Evolutionary conservation across 37 sponge, comb jelly and placozoan genomes (phyloP), one percentile per base, ranked within the genome.

Genomic region (Tethya wilhelma): DNA sequence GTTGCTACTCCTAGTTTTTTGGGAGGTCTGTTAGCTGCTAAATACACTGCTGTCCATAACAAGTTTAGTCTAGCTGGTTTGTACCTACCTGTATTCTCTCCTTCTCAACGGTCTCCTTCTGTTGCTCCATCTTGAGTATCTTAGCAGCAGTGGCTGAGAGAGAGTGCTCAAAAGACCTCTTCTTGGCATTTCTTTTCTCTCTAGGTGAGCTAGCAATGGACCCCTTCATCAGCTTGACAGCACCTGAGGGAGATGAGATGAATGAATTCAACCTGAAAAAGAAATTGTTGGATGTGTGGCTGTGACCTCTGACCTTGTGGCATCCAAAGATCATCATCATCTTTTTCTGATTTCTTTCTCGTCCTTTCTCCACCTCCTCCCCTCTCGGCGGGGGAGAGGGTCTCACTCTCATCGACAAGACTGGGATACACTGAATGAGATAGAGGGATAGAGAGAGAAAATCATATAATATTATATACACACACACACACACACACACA

Each of bases 271-370:
- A n/a, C n/a, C n/a, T n/a, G n/a, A n/a, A n/a, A n/a, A n/a, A n/a
- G n/a, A n/a, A 67, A 9, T 28, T 67, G 39, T 26, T 11, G 34
- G 67, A 9, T 9, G 4, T 17, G 8, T 67, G 22, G 26, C 26
- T 60, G 7, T 60, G 7, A 6, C 8, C 37, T 38, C 19, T 66
- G 7, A 84, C 84, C 84, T 57, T 70, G 43, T 41, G 84, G 84
- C 25, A 17, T 84, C 84, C 84, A 84, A 1, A 84, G 44, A 23
- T 74, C 75, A 67, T 84, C 84, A 76, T 67, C 77, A 1, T 84
- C 62, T 20, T 38, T 43, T 8, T 5, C 46, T 4, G 31, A 53
- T 39, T 57, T 67, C 59, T 40, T 66, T 20, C 59, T 49, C 59
- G 23, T 40, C n/a, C 58, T 39, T 4, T 40, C 8, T 44, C 45